Conservation (phyloP, 2,888 invertebrate genomes). For the Drosophila mimetica region DNA sequence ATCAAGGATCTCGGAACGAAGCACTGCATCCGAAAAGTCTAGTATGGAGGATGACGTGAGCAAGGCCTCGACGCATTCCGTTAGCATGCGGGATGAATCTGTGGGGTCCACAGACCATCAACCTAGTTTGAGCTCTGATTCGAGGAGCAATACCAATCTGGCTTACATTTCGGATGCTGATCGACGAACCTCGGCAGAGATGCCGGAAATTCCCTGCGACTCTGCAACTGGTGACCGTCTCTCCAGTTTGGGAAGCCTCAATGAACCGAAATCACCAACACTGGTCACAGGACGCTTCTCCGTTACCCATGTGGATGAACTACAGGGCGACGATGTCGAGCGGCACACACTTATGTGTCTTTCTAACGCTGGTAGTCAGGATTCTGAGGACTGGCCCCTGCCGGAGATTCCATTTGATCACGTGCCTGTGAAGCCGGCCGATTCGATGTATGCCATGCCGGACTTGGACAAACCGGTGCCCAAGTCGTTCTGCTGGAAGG, state of each 20-base stretch:
- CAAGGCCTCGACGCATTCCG: conserved; percentile 92
- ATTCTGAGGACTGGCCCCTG: conserved; percentile 91
- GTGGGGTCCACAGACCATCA: conserved; percentile 93
- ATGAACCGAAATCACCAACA: conserved; percentile 85
- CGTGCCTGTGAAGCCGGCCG: conserved; percentile 81
- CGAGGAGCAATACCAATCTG: conserved; percentile 90
- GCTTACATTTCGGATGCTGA: conserved; percentile 92
- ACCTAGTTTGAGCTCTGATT: conserved; percentile 93
- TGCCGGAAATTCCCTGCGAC: conserved; percentile 93
- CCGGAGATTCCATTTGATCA: conserved; percentile 88
- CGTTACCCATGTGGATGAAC: conserved; percentile 84
- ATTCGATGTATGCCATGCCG: conserved; percentile 80
- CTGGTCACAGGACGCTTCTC: conserved; percentile 83
- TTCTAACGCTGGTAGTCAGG: conserved; percentile 88
- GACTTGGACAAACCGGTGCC: conserved; percentile 84
- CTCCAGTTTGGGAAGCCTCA: conserved; percentile 84
- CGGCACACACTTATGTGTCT: conserved; percentile 82
- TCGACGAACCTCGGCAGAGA: conserved; percentile 92
- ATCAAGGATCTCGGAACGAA: conserved; percentile 94
- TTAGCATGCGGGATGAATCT: conserved; percentile 93
- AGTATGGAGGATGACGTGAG: conserved; percentile 94
- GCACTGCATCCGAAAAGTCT: conserved; percentile 94
- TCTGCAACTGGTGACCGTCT: conserved; percentile 86
- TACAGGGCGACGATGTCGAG: conserved; percentile 78
- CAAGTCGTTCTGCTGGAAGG: conserved; percentile 84